These are phyloP conservation scores for Tringa solitaria DNA, from an alignment of 2,113 vertebrate species.

Conservation along the genomic window DNA sequence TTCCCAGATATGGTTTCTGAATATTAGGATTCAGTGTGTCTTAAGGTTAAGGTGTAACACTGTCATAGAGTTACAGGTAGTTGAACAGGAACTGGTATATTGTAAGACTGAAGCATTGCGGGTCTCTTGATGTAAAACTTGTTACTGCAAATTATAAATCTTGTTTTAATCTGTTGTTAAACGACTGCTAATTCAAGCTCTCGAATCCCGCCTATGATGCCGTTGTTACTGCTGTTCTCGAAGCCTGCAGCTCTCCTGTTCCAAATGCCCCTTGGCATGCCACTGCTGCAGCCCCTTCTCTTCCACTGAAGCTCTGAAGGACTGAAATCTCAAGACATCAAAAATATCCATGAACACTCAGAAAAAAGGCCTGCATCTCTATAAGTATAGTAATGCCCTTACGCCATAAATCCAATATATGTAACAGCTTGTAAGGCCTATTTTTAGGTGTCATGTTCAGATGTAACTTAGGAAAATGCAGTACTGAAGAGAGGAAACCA, in stretches of 20 bases:
- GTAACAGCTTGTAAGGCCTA: background rate
- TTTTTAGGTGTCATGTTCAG: background rate
- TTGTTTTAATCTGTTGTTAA: background rate
- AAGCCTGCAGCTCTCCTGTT: background rate
- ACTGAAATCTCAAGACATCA: background rate
- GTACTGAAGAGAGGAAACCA: background rate
- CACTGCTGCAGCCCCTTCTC: background rate
- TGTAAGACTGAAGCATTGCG: background rate
- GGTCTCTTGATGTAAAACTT: background rate
- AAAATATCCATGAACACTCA: background rate
- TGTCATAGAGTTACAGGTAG: background rate
- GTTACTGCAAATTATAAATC: background rate
- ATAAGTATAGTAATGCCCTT: background rate
- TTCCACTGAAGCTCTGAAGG: background rate
- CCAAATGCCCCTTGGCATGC: accelerated
- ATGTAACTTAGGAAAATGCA: background rate
- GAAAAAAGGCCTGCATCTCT: background rate
- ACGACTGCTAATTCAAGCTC: background rate
- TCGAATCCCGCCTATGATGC: background rate
- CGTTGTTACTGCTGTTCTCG: background rate
- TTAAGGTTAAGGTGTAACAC: background rate
- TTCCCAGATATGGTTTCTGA: background rate
- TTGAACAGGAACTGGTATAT: background rate
- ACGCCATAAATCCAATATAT: background rate
- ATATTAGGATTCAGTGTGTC: background rate